phyloP scores from a whole-genome alignment of 2,888 invertebrate species.

The Bugulina stolonifera region DNA sequence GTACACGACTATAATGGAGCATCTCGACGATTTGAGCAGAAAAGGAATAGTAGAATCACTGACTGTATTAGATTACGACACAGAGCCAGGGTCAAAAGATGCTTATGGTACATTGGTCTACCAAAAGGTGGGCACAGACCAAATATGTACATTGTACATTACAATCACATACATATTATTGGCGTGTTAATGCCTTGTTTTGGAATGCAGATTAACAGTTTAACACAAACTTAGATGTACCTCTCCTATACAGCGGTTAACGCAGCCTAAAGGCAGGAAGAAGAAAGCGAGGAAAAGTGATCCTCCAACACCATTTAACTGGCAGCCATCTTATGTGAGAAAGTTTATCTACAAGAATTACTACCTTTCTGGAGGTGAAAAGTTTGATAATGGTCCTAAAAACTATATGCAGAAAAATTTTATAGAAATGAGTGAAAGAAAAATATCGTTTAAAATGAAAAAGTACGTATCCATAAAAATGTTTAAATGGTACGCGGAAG shows the following conservation, averaged over 20 bases:
- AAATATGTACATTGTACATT: no score
- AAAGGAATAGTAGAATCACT: neutral
- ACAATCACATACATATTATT: no score
- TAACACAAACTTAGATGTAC: no score
- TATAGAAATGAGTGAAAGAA: no score
- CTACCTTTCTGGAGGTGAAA: neutral
- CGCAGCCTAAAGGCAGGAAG: neutral
- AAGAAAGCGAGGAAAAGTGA: neutral
- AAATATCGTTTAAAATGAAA: no score
- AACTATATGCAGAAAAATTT: no score
- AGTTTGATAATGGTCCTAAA: no score
- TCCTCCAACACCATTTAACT: neutral
- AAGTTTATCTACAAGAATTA: neutral
- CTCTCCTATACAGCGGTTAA: neutral
- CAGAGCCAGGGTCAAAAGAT: neutral
- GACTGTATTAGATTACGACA: neutral
- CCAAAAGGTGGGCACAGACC: neutral
- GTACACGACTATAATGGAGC: neutral
- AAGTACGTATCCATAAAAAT: no score
- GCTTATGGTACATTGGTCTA: neutral
- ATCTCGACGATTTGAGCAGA: neutral
- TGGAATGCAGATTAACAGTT: no score
- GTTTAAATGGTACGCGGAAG: no score
- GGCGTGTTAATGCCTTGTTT: no score
- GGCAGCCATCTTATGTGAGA: constrained; percentile 2